Base-by-base conservation (phyloP, 1,140 invertebrate genomes). In the Macrobrachium nipponense region DNA sequence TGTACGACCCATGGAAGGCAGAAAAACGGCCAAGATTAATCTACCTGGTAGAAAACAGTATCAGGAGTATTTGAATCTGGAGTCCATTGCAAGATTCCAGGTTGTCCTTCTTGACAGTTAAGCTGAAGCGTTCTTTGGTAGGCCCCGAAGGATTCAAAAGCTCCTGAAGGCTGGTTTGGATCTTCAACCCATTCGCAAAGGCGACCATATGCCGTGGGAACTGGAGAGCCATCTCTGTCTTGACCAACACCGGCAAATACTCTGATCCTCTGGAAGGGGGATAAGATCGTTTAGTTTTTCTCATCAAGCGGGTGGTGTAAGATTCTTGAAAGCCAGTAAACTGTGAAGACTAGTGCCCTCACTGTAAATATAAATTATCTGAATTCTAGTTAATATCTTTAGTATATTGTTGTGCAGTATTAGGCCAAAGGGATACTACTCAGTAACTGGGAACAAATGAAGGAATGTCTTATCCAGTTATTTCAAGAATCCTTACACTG, bases 141-240 rank as follows among this genome's bases (percentile, higher is more conserved):
- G 10, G 96, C 96, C 0, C 96, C 96, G 89, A 98, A 98, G 0
- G 96, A 96, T 11, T 94, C 93, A 90, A 94, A 97, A 1, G 88
- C 89, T 88, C 97, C 96, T 0, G 96, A 95, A 0, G 95, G 94
- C 64, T 94, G 93, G 85, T 94, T 93, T 3, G 92, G 93, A 91
- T 96, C 95, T 0, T 95, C 95, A 0, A 94, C 94, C 97, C 96
- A 98, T 91, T 96, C 95, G 90, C 97, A 98, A 0, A 96, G 91
- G 17, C 96, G 93, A 11, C 96, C 97, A 6, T 94, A 93, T 1
- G 95, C 96, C 0, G 93, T 95, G 2, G 96, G 95, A 18, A 92
- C 91, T 6, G 95, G 90, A 43, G 93, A 93, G 5, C 95, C 95
- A 20, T 92, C 92, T 20, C 94, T 92, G 23, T 94, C 93, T 51